These are phyloP conservation scores for Stegana nigrithorax DNA, from an alignment of 2,888 invertebrate species.

Conservation along the genomic window DNA sequence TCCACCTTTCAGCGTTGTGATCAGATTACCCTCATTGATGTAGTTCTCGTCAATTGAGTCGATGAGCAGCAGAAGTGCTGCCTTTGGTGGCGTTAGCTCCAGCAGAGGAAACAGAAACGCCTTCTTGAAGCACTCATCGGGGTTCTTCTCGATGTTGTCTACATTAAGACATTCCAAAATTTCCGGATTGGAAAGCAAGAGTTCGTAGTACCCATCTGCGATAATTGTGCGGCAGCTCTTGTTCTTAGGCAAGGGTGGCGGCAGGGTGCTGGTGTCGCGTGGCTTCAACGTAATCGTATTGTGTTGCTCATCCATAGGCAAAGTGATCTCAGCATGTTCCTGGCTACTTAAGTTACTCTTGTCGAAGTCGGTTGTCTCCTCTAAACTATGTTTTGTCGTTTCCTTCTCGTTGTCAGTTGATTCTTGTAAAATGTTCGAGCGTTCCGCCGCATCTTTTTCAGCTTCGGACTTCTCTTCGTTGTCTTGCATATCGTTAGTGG, in stretches of 20 bases:
- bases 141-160: slow-evolving; percentile 85
- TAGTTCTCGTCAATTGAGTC: slow-evolving; percentile 92
- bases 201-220: slow-evolving; percentile 85
- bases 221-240: slow-evolving; percentile 74
- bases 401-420: slow-evolving; percentile 23
- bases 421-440: neutral
- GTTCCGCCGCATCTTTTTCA: slow-evolving; percentile 39
- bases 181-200: slow-evolving; percentile 81
- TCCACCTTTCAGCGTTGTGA: slow-evolving; percentile 70
- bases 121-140: slow-evolving; percentile 91
- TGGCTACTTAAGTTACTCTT: slow-evolving; percentile 46
- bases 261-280: slow-evolving; percentile 50
- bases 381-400: too few species aligned
- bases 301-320: slow-evolving; percentile 37
- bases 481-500: slow-evolving; percentile 34
- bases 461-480: slow-evolving; percentile 52
- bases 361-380: slow-evolving; percentile 34
- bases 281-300: slow-evolving; percentile 36
- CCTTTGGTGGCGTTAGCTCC: slow-evolving; percentile 88
- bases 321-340: slow-evolving; percentile 33
- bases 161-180: slow-evolving; percentile 84
- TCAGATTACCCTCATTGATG: slow-evolving; percentile 71
- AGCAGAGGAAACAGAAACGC: slow-evolving; percentile 88
- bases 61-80: slow-evolving; percentile 85
- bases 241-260: slow-evolving; percentile 70